Base-by-base conservation (phyloP, 2,888 invertebrate species). In the Cephus runcator region DNA sequence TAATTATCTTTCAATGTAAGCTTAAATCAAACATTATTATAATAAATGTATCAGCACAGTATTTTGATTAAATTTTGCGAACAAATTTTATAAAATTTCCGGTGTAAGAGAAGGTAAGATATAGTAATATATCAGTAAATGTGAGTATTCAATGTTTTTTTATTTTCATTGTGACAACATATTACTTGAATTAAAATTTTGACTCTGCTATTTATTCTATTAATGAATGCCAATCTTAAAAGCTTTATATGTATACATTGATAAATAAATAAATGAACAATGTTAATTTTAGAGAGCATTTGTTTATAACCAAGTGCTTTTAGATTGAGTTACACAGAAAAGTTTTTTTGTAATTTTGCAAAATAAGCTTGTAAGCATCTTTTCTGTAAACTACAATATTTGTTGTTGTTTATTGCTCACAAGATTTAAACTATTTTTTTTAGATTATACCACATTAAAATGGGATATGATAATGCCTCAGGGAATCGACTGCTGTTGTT, bases 401-500 rank as follows among this genome's bases (percentile, higher is more conserved):
- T 23, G 2, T 56, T 56, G 9, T 9, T 23, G 9, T 23, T 56
- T 56, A 56, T 56, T 15, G 56, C 23, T 56, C 56, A 56, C 23
- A 56, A 56, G 56, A 56, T 23, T 56, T 69, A n/a, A 36, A 69
- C 6, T 23, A 74, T 56, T 33, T 11, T 56, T 56, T 56, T 23
- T 56, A 56, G 56, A 56, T 56, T 56, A 9, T 2, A 23, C 9
- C 56, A 56, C 4, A 56, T 2, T 23, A 9, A 56, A 68, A 88
- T 87, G 85, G 82, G 81, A 33, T 79, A 84, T 69, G 85, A 84
- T 73, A 83, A 82, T 76, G 80, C 84, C 69, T 82, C 83, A 69
- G 83, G 84, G 33, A 88, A 89, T 75, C 86, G 87, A 79, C 79
- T 91, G 75, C 80, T 91, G 76, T 79, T 91, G 35, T 89, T 93